Conservation (phyloP, 2,888 invertebrate genomes). For the Athripsodes cinereus region DNA sequence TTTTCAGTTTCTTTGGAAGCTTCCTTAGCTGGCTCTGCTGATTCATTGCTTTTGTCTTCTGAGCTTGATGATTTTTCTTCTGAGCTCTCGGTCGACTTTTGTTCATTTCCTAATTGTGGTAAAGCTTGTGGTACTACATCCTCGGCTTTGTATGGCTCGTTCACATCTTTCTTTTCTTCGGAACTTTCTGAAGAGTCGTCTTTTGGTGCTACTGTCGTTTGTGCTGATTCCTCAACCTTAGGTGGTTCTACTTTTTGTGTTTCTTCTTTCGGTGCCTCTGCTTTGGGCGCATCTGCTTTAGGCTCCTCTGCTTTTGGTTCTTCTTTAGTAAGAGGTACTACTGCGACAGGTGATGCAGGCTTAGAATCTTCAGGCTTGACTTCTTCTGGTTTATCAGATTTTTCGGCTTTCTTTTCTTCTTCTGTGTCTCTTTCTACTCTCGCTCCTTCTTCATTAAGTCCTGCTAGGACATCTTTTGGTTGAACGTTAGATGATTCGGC, state of each 20-base stretch:
- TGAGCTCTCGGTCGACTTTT: conserved; percentile 31
- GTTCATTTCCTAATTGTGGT: conserved; percentile 28
- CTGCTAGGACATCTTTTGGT: conserved; percentile 11
- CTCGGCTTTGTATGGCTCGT: conserved; percentile 21
- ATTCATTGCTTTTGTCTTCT: conserved; percentile 29
- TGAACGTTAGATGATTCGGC: conserved; percentile 37
- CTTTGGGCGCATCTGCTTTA: conserved; percentile 25
- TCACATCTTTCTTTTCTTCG: conserved; percentile 23
- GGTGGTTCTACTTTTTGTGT: conserved; percentile 21
- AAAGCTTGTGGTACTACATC: conserved; percentile 11
- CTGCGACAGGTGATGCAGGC: conserved; percentile 28
- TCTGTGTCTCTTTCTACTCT: conserved; percentile 25
- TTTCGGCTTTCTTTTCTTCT: conserved; percentile 31
- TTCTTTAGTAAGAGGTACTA: conserved; percentile 21
- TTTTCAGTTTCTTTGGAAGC: conserved; percentile 26
- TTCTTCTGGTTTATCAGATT: conserved; percentile 29
- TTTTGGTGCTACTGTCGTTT: conserved; percentile 29
- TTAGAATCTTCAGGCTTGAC: conserved; percentile 27
- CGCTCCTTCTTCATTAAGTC: conserved; percentile 17
- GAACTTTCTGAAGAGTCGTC: conserved; percentile 15
- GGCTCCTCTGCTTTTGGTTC: conserved; percentile 29
- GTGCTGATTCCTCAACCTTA: conserved; percentile 29
- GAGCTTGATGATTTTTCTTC: conserved; percentile 36
- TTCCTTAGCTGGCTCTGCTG: conserved; percentile 21
- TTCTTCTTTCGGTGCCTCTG: conserved; percentile 23